Conservation (phyloP, 2,113 vertebrate species). For the Corvus moneduloides region DNA sequence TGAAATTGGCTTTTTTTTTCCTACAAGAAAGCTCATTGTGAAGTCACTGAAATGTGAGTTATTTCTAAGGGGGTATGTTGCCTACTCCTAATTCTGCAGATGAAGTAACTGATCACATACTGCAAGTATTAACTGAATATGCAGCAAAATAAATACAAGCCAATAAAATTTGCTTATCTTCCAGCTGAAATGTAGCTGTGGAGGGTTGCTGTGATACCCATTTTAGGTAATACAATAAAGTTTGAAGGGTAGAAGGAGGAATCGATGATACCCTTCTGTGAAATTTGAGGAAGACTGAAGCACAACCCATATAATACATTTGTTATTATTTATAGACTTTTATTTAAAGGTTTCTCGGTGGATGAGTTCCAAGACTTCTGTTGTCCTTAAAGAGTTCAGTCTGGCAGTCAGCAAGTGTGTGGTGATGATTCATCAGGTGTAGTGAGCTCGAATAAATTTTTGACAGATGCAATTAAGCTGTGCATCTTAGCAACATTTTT, state of each 20-base stretch:
- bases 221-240: background rate
- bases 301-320: background rate
- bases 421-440: conserved; percentile 39
- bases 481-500: conserved; percentile 36
- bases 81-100: background rate
- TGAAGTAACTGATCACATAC: background rate
- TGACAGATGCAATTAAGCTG: conserved; percentile 55
- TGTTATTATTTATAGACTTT: background rate
- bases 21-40: background rate
- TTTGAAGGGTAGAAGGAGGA: background rate
- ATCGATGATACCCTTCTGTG: background rate
- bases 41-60: background rate
- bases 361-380: conserved; percentile 1
- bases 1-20: background rate
- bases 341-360: background rate
- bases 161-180: background rate
- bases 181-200: background rate
- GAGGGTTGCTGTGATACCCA: background rate
- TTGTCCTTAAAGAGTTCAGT: background rate
- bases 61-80: background rate
- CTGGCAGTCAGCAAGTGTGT: background rate
- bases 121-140: background rate
- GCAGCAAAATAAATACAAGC: background rate
- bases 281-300: background rate
- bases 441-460: conserved; percentile 1